Evolutionary conservation across 2,113 vertebrate genomes (phyloP), one percentile per base, ranked within the genome.

Genomic region (Erythrolamprus reginae): DNA sequence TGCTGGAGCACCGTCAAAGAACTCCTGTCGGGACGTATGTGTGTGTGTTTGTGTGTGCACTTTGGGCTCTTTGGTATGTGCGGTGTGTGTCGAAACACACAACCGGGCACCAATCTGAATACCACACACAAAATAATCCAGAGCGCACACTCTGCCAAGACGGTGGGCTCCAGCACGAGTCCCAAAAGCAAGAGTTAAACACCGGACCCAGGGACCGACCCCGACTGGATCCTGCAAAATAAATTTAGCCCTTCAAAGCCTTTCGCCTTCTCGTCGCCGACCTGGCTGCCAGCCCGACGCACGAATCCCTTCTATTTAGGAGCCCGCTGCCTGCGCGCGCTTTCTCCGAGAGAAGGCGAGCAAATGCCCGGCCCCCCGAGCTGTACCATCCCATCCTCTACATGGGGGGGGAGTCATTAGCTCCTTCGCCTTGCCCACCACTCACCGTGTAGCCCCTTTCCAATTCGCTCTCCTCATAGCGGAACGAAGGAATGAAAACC

Each of bases 371-470:
- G 6, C 12, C 23, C 12, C 23, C 48, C 9, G 47, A 77, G 48
- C 56, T 4, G 19, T 42, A 28, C n/a, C 77, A 21, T 3, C 26
- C 56, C 21, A 1, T 48, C 2, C 61, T 52, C 23, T 26, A 12
- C 5, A 10, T 10, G 88, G 15, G 9, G 3, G 28, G 10, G 2
- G 17, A 5, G 24, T 3, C 26, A 10, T 28, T 28, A 3, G 26
- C n/a, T n/a, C 15, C 21, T 23, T 83, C 90, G 58, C 86, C 84
- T 56, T 26, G 4, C 82, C 89, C 61, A 55, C 89, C 89, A 93
- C 98, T 98, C 97, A 99, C 99, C 98, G 99, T 99, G 97, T 97
- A 99, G 86, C 98, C 98, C 93, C 97, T 98, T 95, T 99, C 99
- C 92, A 98, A 93, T 33, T 97, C 97, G 94, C 96, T 98, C 96